Conservation (phyloP, 92 coral and sea anemone species). For the Paragorgia papillata region DNA sequence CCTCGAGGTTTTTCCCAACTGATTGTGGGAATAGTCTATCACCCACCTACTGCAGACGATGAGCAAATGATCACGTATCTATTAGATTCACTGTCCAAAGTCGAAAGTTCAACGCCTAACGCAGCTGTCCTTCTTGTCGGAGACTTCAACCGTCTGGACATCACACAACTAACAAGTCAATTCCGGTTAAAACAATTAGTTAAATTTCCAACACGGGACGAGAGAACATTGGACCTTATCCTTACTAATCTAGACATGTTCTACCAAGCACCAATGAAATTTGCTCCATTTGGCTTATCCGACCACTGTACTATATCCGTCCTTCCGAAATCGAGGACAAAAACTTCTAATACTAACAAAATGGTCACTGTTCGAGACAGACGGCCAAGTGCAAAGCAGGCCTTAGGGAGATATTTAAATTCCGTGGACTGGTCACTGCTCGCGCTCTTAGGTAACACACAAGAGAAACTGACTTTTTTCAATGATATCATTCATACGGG, state of each 20-base stretch:
- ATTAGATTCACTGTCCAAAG: background rate
- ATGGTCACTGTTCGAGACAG: background rate
- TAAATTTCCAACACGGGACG: slow-evolving; percentile 23
- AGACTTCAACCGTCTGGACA: slow-evolving; percentile 35
- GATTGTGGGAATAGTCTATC: slow-evolving; percentile 13
- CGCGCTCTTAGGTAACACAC: no score
- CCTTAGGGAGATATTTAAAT: background rate
- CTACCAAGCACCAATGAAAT: background rate
- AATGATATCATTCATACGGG: no score
- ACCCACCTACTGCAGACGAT: slow-evolving; percentile 13
- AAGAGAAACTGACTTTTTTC: no score
- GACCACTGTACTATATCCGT: background rate
- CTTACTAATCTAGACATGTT: slow-evolving; percentile 6
- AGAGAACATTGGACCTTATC: slow-evolving; percentile 19
- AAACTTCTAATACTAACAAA: background rate
- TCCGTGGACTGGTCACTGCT: background rate
- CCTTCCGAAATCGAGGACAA: background rate
- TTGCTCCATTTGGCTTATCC: background rate
- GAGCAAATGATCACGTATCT: slow-evolving; percentile 3
- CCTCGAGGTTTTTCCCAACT: slow-evolving; percentile 24
- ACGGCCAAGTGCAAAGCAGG: slow-evolving; percentile 1
- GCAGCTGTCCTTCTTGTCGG: slow-evolving; percentile 15
- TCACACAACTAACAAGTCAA: slow-evolving; percentile 17
- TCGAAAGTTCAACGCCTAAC: slow-evolving; percentile 8
- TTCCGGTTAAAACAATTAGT: slow-evolving; percentile 25